These are phyloP conservation scores for Ciconia stormi DNA, from an alignment of 2,113 vertebrate species.

Conservation along the genomic window DNA sequence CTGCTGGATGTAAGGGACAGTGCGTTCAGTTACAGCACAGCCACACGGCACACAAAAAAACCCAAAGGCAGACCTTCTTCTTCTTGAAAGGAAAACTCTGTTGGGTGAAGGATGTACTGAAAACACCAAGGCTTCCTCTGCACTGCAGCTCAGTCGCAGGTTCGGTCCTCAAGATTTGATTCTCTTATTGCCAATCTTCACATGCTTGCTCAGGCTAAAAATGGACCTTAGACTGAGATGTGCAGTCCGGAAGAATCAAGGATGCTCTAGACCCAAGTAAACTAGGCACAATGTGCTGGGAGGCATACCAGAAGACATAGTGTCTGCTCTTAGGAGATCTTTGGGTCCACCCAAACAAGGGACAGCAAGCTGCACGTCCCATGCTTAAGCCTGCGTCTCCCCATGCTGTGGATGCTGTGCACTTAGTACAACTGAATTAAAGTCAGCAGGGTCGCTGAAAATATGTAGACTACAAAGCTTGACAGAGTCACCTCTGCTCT, in stretches of 20 bases:
- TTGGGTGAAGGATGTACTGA: not conserved
- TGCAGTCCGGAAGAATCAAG: not conserved
- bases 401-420: not conserved
- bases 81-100: not conserved
- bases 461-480: not conserved
- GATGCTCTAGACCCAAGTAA: not conserved
- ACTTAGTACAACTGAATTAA: not conserved
- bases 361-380: not conserved
- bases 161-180: not conserved
- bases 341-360: not conserved
- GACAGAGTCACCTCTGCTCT: not conserved
- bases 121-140: not conserved
- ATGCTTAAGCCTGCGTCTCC: not conserved
- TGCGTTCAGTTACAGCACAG: not conserved
- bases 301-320: not conserved
- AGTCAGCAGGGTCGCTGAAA: not conserved
- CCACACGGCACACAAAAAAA: fast-evolving
- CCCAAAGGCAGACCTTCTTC: not conserved
- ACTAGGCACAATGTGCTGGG: not conserved
- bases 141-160: not conserved
- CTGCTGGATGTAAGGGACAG: not conserved
- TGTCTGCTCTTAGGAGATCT: not conserved
- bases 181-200: not conserved
- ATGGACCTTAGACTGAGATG: not conserved
- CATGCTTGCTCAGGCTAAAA: not conserved